Evolutionary conservation across 2,797 vertebrate genomes (phyloP).

Genomic region (Coranthus polyacanthus): DNA sequence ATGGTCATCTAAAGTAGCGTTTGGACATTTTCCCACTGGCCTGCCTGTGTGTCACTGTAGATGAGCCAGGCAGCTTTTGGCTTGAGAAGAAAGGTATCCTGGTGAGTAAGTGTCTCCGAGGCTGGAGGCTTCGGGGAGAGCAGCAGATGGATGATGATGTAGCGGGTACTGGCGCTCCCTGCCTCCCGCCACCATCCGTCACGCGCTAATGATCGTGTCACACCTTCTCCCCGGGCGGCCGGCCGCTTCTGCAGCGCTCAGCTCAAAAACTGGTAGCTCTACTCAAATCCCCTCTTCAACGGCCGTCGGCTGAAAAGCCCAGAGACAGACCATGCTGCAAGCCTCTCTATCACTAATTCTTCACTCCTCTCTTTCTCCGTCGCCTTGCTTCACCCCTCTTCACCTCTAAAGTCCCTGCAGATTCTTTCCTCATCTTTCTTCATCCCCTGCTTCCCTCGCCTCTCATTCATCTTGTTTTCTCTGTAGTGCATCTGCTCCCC

Average conservation of each 20-base stretch:
- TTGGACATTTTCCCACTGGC: constrained; percentile 62
- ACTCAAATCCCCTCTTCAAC: constrained; percentile 69
- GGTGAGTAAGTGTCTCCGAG: constrained; percentile 77
- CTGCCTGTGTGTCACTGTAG: constrained; percentile 61
- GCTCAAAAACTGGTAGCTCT: constrained; percentile 77
- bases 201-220: constrained; percentile 84
- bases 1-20: constrained; percentile 65
- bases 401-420: constrained; percentile 74
- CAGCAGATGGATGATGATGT: constrained; percentile 85
- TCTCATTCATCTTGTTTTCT: constrained; percentile 60
- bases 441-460: constrained; percentile 48
- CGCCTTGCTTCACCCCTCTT: constrained; percentile 64
- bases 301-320: constrained; percentile 66
- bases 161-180: constrained; percentile 76
- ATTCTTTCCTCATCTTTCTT: constrained; percentile 61
- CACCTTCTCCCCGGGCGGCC: constrained; percentile 81
- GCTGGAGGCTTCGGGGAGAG: constrained; percentile 70
- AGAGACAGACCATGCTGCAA: constrained; percentile 57
- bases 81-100: constrained; percentile 76
- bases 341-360: constrained; percentile 66
- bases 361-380: constrained; percentile 47
- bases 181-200: constrained; percentile 82
- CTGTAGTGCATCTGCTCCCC: constrained; percentile 38
- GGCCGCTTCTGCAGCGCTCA: constrained; percentile 81
- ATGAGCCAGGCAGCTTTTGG: constrained; percentile 76